Evolutionary conservation across 2,113 vertebrate genomes (phyloP), one percentile per base, ranked within the genome.

Genomic region (Theristicus caerulescens): DNA sequence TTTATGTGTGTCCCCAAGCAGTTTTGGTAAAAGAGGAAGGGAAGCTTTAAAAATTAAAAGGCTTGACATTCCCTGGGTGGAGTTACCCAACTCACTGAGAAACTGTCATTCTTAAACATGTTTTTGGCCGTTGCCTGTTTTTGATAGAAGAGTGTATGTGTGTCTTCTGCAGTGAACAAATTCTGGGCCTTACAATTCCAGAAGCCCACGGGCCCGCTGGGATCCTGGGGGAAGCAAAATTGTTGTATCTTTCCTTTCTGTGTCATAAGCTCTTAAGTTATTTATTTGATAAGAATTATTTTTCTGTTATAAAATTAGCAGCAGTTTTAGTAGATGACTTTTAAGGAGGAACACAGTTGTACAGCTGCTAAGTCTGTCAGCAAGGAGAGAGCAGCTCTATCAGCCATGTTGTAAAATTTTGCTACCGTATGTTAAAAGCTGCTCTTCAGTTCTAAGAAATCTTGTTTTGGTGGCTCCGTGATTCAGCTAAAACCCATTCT

Each of bases 361-460:
- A 3, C 0, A 5, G 80, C 47, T 42, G 49, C 62, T 6, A 9
- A 4, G 10, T 10, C 61, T 67, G 36, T 5, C 44, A 3, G 62
- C 38, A 2, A 9, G 71, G 47, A 21, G 54, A 2, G 29, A 8
- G 81, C 72, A 16, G 57, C 61, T 21, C 38, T 6, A 2, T 4
- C 44, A 12, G 34, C 46, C 10, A 1, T 3, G 16, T 5, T 2
- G 1, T 15, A 2, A 24, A 3, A 5, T 24, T 71, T 12, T 31
- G 49, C 40, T 16, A 1, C 49, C 12, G 0, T 3, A 0, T 1
- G 21, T 4, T 19, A 16, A 16, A 29, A 31, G 21, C 49, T 27
- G 42, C 64, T 20, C 64, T 3, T 17, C 25, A 3, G 13, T 7
- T 6, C 61, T 19, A 7, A 19, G 25, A 27, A 24, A 10, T 25